Percentiles rank a stretch among this genome's conserved stretches.
Conservation (phyloP, 2,888 invertebrate genomes). For the Acheta domesticus region DNA sequence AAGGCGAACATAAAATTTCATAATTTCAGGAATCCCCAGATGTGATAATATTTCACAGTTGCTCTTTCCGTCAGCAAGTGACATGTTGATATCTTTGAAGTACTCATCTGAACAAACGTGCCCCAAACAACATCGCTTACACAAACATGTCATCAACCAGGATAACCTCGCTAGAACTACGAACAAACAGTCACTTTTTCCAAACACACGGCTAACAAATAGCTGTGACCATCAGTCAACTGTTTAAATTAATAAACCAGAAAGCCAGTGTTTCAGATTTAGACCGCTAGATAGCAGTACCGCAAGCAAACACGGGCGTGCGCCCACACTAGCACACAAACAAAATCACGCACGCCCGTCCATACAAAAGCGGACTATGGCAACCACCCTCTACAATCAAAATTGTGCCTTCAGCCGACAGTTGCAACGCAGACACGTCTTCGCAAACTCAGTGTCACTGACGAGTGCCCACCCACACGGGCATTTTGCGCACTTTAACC, state of each 20-base stretch:
- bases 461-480: neutral
- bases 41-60: too few species aligned
- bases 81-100: too few species aligned
- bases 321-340: neutral
- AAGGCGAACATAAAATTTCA: too few species aligned
- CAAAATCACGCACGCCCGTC: neutral
- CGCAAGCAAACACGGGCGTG: neutral
- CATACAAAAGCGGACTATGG: neutral
- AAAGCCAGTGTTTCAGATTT: slow-evolving; percentile 9
- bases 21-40: too few species aligned
- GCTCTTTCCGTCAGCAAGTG: too few species aligned
- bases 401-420: neutral
- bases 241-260: slow-evolving; percentile 1
- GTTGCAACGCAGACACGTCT: neutral
- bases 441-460: neutral
- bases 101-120: too few species aligned
- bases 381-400: too few species aligned
- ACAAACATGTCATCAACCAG: too few species aligned
- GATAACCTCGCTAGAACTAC: too few species aligned
- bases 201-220: neutral
- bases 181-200: neutral
- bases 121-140: too few species aligned
- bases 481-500: neutral
- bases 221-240: neutral
- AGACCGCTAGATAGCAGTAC: neutral